Conservation (phyloP, 2,888 invertebrate genomes). For the Plagodis dolabraria region DNA sequence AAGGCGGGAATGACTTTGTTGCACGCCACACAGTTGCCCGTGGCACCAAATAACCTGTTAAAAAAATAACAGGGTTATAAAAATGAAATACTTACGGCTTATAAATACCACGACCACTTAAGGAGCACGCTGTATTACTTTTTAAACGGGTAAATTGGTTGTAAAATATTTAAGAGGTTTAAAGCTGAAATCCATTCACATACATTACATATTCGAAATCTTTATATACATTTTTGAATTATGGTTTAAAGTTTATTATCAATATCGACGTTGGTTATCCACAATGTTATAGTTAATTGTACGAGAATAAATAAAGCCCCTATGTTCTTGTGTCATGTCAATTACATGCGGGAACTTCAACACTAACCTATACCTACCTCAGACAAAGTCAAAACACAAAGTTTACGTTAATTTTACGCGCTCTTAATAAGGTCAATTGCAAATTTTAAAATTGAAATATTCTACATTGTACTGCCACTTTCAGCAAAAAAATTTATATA, state of each 20-base stretch:
- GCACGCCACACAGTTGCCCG: slow-evolving; percentile 96
- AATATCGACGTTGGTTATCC: too few relatives aligned
- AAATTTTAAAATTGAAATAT: too few relatives aligned
- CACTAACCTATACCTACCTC: too few relatives aligned
- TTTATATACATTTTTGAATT: slow-evolving; percentile 11
- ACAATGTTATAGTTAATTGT: not conserved
- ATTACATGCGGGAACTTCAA: too few relatives aligned
- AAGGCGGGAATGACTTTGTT: slow-evolving; percentile 97
- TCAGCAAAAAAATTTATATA: too few relatives aligned
- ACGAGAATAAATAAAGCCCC: not conserved
- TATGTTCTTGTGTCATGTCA: not conserved
- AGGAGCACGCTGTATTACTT: slow-evolving; percentile 52
- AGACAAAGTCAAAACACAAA: too few relatives aligned
- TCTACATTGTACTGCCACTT: too few relatives aligned
- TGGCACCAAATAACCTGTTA: slow-evolving; percentile 94
- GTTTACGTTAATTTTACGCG: too few relatives aligned
- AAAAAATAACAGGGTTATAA: slow-evolving; percentile 57
- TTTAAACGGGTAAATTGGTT: slow-evolving; percentile 44
- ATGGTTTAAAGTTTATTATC: not conserved
- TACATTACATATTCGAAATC: slow-evolving; percentile 11
- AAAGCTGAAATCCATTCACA: slow-evolving; percentile 11
- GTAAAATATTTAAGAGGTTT: slow-evolving; percentile 34
- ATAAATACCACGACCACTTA: slow-evolving; percentile 57
- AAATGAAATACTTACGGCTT: slow-evolving; percentile 57
- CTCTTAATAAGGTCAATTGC: too few relatives aligned